Base-by-base conservation (phyloP, 2,113 vertebrate genomes). In the Serilophus lunatus region DNA sequence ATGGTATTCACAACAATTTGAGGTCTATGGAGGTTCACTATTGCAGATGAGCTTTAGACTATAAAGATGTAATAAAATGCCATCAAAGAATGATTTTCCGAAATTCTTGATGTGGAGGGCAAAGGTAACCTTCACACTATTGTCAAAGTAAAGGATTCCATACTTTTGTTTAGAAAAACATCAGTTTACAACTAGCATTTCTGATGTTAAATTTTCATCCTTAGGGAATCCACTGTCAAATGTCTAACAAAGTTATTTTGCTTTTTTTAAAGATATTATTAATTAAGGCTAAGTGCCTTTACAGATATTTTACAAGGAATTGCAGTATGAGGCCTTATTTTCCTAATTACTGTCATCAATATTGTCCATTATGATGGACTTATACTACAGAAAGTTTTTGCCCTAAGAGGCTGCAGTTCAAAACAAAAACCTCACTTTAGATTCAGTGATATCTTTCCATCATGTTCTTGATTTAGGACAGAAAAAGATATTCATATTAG, bases 1-100 rank as follows among this genome's bases (percentile, higher is more conserved):
- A 15, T 6, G 15, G 1, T 29, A 7, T 24, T 65, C 35, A 53
- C 3, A 1, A 31, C 0, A 4, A 12, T 47, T 78, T 71, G 69
- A 59, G 24, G 26, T 65, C 17, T 64, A 2, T n/a, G 29, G 6
- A 35, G 25, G 4, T 20, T 90, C 38, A 35, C 11, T 53, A 51
- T 7, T 44, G n/a, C 8, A 61, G 53, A 36, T 22, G 10, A 75
- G 8, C 6, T 7, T 33, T 50, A 57, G 13, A 10, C 10, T 40
- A 9, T 38, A 29, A 54, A 47, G 12, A 8, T 64, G 24, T 45
- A 42, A 79, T 29, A 54, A 82, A 87, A 49, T 25, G 4, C 14
- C 53, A 15, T 8, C 9, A 75, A 85, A 59, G 19, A 76, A 38
- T 18, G 13, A 29, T 89, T 86, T 60, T 9, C 22, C 60, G 33